Conservation (phyloP, 2,113 vertebrate species). For the Castor canadensis region DNA sequence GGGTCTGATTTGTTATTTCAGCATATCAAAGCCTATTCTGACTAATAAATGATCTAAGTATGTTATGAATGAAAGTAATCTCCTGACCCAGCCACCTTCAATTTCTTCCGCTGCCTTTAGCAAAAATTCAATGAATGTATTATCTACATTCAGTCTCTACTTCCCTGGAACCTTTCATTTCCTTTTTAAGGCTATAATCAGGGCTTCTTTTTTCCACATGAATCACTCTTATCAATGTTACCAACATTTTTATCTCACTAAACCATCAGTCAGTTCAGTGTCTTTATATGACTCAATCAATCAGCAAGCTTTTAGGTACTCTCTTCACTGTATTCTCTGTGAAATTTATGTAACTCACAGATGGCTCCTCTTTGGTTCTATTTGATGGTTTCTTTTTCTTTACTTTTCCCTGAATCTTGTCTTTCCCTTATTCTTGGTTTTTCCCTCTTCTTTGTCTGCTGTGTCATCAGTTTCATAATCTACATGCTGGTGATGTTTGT, state of each 20-base stretch:
- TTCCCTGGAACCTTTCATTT: neutral
- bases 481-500: neutral
- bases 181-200: neutral
- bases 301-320: neutral
- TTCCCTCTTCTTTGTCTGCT: neutral
- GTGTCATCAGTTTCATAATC: neutral
- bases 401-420: neutral
- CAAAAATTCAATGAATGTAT: neutral
- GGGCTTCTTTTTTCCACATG: neutral
- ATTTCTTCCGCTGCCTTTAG: neutral
- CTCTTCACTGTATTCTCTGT: neutral
- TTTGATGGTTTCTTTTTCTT: neutral
- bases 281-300: neutral
- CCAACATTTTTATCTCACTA: neutral
- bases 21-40: neutral
- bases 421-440: neutral
- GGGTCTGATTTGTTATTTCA: neutral
- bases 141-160: neutral
- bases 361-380: neutral
- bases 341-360: neutral
- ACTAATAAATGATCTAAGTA: neutral
- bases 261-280: neutral
- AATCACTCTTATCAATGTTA: neutral
- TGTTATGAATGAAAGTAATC: neutral
- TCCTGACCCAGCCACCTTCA: neutral